These are phyloP conservation scores for Peromyscus maniculatus DNA, from an alignment of 2,113 vertebrate genomes.

Conservation along the genomic window DNA sequence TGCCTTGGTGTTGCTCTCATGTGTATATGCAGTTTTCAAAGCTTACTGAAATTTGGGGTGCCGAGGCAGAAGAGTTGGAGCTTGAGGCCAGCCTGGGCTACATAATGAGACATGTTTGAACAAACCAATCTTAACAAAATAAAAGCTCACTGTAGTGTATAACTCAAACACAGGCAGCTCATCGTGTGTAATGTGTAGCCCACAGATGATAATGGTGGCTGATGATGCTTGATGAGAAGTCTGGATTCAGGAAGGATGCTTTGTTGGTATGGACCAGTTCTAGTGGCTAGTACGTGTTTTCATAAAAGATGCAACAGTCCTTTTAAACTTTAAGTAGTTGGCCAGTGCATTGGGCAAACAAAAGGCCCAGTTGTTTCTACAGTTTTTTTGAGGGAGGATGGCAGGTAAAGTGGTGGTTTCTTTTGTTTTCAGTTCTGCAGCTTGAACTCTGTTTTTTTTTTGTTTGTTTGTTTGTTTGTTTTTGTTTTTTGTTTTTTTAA, in stretches of 20 bases:
- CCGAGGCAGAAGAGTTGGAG: background rate
- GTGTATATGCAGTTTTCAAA: background rate
- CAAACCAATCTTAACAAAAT: background rate
- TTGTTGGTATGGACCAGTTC: background rate
- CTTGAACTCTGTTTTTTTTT: constrained; percentile 17
- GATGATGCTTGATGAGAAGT: background rate
- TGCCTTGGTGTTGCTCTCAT: background rate
- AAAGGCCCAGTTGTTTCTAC: constrained; percentile 15
- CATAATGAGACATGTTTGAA: background rate
- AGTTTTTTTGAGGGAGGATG: background rate
- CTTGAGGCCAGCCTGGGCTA: background rate
- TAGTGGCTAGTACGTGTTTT: constrained; percentile 13
- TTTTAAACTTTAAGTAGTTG: background rate
- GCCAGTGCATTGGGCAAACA: background rate
- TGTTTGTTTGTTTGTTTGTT: background rate
- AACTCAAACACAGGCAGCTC: background rate
- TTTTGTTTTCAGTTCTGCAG: constrained; percentile 5
- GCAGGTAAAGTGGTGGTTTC: background rate
- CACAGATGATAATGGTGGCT: background rate
- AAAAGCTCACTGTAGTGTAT: background rate
- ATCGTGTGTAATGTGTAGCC: background rate
- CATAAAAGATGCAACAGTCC: background rate
- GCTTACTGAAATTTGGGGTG: background rate
- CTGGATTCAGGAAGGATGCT: background rate
- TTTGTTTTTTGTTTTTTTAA: background rate